These are phyloP conservation scores for Trigoniulus corallinus DNA, from an alignment of 1,140 invertebrate species.

Conservation along the genomic window DNA sequence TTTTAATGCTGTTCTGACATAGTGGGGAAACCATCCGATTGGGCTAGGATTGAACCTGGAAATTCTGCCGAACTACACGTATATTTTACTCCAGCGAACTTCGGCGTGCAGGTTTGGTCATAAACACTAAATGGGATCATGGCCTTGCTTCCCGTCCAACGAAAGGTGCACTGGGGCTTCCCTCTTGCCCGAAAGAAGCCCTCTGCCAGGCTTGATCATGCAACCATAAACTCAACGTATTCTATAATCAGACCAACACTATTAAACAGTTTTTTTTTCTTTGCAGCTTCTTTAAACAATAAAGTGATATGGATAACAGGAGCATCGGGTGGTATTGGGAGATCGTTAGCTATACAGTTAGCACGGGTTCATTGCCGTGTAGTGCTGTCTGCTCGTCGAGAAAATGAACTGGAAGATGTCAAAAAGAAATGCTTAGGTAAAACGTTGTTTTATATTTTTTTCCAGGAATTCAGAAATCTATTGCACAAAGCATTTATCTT, in stretches of 20 bases:
- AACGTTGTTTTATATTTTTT: slow-evolving; percentile 16
- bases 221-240: slow-evolving; percentile 12
- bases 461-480: background rate
- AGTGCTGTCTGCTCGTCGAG: slow-evolving; percentile 54
- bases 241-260: slow-evolving; percentile 10
- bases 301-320: slow-evolving; percentile 81
- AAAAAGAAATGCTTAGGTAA: slow-evolving; percentile 48
- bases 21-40: too few relatives aligned
- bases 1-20: too few relatives aligned
- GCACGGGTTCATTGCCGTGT: slow-evolving; percentile 51
- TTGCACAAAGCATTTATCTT: background rate
- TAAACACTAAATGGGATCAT: too few relatives aligned
- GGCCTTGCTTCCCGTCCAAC: too few relatives aligned
- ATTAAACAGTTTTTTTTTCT: slow-evolving; percentile 9
- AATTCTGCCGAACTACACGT: too few relatives aligned
- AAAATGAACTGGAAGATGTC: slow-evolving; percentile 51
- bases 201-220: slow-evolving; percentile 16
- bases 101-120: too few relatives aligned
- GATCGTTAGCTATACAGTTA: slow-evolving; percentile 50
- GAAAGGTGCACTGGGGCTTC: too few relatives aligned
- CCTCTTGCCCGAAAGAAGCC: too few relatives aligned
- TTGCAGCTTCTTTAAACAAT: slow-evolving; percentile 30
- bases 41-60: too few relatives aligned
- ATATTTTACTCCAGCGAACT: too few relatives aligned
- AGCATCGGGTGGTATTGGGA: slow-evolving; percentile 76